These are phyloP conservation scores for Sapayoa aenigma DNA, from an alignment of 2,113 vertebrate species.

Conservation along the genomic window DNA sequence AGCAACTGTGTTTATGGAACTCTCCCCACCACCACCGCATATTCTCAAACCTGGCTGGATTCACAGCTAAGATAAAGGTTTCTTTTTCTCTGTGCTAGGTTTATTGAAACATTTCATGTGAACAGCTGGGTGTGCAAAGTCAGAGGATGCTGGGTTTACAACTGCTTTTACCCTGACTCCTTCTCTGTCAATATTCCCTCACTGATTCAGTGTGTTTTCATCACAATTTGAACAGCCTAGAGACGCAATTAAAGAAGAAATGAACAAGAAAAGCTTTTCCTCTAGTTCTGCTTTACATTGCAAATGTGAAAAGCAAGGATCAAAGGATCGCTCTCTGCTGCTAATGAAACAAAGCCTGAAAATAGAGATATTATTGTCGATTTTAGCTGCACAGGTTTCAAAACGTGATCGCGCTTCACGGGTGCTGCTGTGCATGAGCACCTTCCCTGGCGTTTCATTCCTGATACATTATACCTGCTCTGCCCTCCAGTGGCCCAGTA, in stretches of 20 bases:
- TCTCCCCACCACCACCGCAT: not conserved
- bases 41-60: not conserved
- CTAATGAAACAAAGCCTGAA: not conserved
- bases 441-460: not conserved
- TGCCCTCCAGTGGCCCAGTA: constrained; percentile 27
- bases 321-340: not conserved
- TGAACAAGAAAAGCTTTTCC: not conserved
- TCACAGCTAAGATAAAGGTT: not conserved
- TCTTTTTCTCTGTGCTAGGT: not conserved
- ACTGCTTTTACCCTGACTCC: not conserved
- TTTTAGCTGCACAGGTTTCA: not conserved
- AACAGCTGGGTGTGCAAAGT: not conserved
- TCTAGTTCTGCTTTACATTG: not conserved
- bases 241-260: not conserved
- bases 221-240: not conserved
- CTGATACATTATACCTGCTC: not conserved
- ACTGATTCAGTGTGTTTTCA: not conserved
- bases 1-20: not conserved
- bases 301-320: not conserved
- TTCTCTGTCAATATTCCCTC: not conserved
- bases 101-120: not conserved
- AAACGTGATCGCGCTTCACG: accelerated
- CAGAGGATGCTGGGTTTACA: not conserved
- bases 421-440: not conserved
- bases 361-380: not conserved